Base-by-base conservation (phyloP, 2,888 invertebrate genomes). In the Andrena hattorfiana region DNA sequence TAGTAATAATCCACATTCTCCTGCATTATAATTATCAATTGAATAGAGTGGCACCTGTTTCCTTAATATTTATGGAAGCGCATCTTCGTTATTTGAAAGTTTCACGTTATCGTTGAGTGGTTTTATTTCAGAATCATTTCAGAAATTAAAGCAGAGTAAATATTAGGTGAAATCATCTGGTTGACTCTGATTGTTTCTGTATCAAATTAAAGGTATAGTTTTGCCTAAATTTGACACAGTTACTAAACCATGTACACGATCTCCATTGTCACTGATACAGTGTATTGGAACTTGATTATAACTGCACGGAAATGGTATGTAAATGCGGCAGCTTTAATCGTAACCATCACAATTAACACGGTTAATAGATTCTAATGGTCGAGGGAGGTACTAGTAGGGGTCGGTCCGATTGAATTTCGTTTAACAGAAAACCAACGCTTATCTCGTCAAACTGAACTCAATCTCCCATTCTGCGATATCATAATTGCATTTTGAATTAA, bases 351-450 rank as follows among this genome's bases (percentile, higher is more conserved):
- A 77, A 83, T 83, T 83, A 83, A 72, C 48, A n/a, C 35, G 63
- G 72, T 83, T 83, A 83, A 83, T 66, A 60, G 83, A 83, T 73
- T 82, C 54, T 75, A 67, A 71, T 69, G 72, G 42, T 13, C 70
- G 49, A 8, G 32, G 59, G 13, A 62, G 20, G 42, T 28, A 68
- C 67, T 59, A 54, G 42, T 62, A 68, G 49, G 13, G 13, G 4
- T 63, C 62, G 68, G 35, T 49, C 49, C 63, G 42, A 71, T 81
- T 81, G 30, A 70, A 76, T 54, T 67, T 71, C 67, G 51, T 28
- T 82, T 67, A 71, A 68, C 67, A 62, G 76, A 76, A 48, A 81
- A 75, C 30, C 32, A 63, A 7, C 23, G 42, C 42, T 48, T 70
- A 76, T 49, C 35, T 30, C 20, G 20, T 30, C n/a, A 28, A 20